A percentile compares a stretch with the other conserved stretches of the same genome.
These are phyloP conservation scores for Drosophila nigrodunni DNA, from an alignment of 1,140 invertebrate genomes.

Conservation along the genomic window DNA sequence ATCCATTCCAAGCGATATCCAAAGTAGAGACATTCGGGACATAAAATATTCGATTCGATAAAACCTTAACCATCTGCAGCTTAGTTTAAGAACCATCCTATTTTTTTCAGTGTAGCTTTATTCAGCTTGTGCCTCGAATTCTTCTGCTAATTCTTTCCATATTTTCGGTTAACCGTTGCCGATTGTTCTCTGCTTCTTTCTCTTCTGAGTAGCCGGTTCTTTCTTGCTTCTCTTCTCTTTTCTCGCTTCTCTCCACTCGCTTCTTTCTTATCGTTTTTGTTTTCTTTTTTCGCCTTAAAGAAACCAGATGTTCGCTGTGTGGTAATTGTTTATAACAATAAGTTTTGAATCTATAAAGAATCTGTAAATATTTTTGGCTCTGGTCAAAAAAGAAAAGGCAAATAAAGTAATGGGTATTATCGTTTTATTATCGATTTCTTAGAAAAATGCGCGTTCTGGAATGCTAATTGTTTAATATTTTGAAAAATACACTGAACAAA, in stretches of 20 bases:
- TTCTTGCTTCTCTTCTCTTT: neutral
- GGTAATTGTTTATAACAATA: slow-evolving; percentile 58
- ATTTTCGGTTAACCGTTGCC: slow-evolving; percentile 16
- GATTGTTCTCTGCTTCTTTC: neutral
- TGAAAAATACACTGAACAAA: slow-evolving; percentile 3
- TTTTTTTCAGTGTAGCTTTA: neutral
- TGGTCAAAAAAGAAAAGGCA: neutral
- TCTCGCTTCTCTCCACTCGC: neutral
- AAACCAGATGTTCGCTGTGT: slow-evolving; percentile 50
- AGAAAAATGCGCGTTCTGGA: slow-evolving; percentile 32
- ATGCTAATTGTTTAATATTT: slow-evolving; percentile 27
- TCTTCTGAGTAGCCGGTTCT: slow-evolving; percentile 15
- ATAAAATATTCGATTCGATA: too few species aligned
- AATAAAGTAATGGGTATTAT: slow-evolving; percentile 21
- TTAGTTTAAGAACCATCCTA: too few species aligned
- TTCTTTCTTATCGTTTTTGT: slow-evolving; percentile 22
- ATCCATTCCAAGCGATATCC: too few species aligned
- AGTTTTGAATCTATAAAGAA: slow-evolving; percentile 3
- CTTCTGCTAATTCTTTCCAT: slow-evolving; percentile 6
- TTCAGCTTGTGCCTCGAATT: neutral
- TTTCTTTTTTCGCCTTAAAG: slow-evolving; percentile 5
- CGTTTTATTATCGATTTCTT: slow-evolving; percentile 33
- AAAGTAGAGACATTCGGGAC: too few species aligned
- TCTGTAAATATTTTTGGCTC: neutral
- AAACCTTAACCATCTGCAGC: too few species aligned